phyloP scores from a whole-genome alignment of 2,797 vertebrate species.

The Triplophysa yarkandensis region DNA sequence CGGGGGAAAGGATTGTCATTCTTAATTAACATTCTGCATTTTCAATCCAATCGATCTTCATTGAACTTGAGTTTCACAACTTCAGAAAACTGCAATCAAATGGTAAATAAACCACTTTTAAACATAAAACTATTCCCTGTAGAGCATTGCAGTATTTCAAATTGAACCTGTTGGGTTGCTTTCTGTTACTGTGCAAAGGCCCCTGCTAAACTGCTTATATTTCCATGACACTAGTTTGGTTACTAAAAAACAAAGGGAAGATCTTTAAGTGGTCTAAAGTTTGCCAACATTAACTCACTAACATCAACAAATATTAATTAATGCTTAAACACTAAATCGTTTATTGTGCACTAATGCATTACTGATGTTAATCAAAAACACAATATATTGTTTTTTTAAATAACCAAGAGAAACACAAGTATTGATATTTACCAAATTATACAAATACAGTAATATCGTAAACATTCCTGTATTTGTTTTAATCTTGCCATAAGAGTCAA shows the following conservation, averaged over 20 bases:
- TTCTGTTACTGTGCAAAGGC: background rate
- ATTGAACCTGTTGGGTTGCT: background rate
- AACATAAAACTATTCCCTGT: conserved; percentile 5
- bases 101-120: conserved; percentile 15
- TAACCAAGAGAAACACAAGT: no score
- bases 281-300: no score
- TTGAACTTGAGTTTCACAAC: conserved; percentile 19
- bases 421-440: no score
- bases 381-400: no score
- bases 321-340: no score
- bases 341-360: no score
- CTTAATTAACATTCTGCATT: conserved; percentile 47
- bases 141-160: conserved; percentile 1
- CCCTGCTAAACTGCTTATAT: conserved; percentile 4
- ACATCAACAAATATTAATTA: no score
- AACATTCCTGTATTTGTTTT: no score
- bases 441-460: no score
- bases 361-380: no score
- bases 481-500: no score
- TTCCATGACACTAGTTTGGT: conserved; percentile 25
- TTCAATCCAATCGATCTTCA: conserved; percentile 42
- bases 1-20: conserved; percentile 22
- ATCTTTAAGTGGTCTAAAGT: background rate
- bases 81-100: conserved; percentile 28
- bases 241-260: conserved; percentile 15